Conservation (phyloP, 2,888 invertebrate genomes). For the Hyppa rectilinea region DNA sequence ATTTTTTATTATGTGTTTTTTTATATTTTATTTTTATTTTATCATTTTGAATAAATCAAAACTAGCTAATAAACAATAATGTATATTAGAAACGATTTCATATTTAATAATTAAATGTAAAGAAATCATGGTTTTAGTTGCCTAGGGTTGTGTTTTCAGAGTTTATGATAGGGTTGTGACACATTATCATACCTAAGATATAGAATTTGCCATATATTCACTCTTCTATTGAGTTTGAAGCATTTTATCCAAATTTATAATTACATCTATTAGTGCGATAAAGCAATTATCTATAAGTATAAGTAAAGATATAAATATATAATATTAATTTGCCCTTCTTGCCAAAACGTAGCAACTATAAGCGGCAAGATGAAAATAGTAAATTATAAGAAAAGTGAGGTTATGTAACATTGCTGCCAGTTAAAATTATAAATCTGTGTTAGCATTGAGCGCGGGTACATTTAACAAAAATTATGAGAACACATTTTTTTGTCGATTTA, state of each 20-base stretch:
- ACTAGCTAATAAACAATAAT: constrained; percentile 6
- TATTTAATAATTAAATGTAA: constrained; percentile 1
- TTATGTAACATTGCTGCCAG: constrained; percentile 14
- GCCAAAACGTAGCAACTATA: constrained; percentile 29
- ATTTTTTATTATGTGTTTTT: constrained; percentile 64
- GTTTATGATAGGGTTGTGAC: constrained; percentile 73
- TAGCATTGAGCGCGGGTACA: not conserved
- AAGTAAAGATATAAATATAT: not conserved
- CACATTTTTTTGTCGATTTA: too few relatives aligned
- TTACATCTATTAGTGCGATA: constrained; percentile 1
- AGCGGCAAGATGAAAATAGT: not conserved
- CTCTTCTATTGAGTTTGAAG: constrained; percentile 50
- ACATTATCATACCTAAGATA: constrained; percentile 46
- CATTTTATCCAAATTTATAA: constrained; percentile 40
- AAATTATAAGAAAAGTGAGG: constrained; percentile 3
- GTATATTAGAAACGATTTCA: not conserved
- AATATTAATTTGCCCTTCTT: constrained; percentile 13
- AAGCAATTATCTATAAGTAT: constrained; percentile 22
- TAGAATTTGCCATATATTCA: constrained; percentile 40
- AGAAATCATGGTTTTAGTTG: constrained; percentile 50
- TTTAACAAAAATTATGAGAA: not conserved
- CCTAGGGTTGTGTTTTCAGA: constrained; percentile 66
- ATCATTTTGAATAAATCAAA: not conserved
- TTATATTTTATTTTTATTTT: not conserved
- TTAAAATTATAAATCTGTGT: constrained; percentile 20